Base-by-base conservation (phyloP, 2,888 invertebrate species). In the Drosophila suboccidentalis region DNA sequence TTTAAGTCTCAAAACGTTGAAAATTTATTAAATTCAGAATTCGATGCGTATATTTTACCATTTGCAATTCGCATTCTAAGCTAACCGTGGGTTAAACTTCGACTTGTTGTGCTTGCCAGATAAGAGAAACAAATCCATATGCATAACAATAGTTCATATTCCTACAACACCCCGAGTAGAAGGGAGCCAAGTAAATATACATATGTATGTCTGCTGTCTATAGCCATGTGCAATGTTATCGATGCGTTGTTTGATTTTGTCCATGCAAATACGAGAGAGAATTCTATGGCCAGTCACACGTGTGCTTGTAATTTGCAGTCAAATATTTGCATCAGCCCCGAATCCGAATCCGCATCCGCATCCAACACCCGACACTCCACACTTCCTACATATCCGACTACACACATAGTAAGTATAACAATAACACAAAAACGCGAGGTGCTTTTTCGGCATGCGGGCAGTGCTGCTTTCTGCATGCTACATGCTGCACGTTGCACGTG, bases 231-330 rank as follows among this genome's bases (percentile, higher is more conserved):
- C 39, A 13, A 22, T 54, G 66, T 34, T 54, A 57, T 61, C 54
- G 60, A 61, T 66, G 61, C 54, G 22, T 39, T 66, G 53, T 66
- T 54, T 49, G 44, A 60, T 51, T 53, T 66, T 19, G 53, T 38
- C 47, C 47, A 55, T 63, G 55, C 38, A 63, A 63, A 63, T 63
- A 62, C 19, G 29, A 29, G 8, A 26, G 38, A 53, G 53, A 61
- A 36, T 61, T 46, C 58, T 13, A 47, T 47, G 59, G 43, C 51
- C 54, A 36, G 34, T 50, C 58, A 39, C 53, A 64, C 64, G 75
- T 66, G 77, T 74, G 46, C 41, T 58, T 61, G 64, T 78, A 78
- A 77, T 78, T 78, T 77, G 65, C 75, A 75, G 60, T 61, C 77
- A 77, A 77, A 77, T 77, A 77, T 77, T 77, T 77, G 75, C 57